Evolutionary conservation across 2,113 vertebrate genomes (phyloP).

Genomic region (Mesitornis unicolor): DNA sequence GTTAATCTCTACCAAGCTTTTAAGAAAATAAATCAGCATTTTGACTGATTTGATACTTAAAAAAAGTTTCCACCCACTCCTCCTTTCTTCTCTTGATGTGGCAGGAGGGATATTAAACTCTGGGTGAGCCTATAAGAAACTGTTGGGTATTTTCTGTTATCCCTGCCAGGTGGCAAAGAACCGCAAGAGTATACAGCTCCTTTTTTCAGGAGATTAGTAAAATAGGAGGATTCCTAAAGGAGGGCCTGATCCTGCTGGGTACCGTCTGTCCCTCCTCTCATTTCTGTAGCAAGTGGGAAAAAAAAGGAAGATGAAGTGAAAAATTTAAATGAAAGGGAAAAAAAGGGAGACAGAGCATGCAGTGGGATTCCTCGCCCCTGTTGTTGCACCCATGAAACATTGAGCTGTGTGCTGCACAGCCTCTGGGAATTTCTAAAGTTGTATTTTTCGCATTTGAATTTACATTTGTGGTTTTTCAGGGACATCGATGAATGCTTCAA

Average conservation of each 20-base stretch:
- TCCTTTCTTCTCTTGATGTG: slow-evolving; percentile 48
- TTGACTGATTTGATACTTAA: slow-evolving; percentile 53
- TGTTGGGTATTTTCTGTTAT: slow-evolving; percentile 47
- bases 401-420: neutral
- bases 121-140: slow-evolving; percentile 28
- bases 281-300: neutral
- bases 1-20: slow-evolving; percentile 65
- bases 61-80: slow-evolving; percentile 65
- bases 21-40: slow-evolving; percentile 69
- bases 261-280: neutral
- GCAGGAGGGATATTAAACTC: slow-evolving; percentile 53
- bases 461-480: neutral
- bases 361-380: neutral
- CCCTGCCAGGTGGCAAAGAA: slow-evolving; percentile 55
- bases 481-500: rapidly evolving
- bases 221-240: slow-evolving; percentile 36
- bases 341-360: neutral
- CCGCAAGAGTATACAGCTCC: neutral
- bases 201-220: slow-evolving; percentile 32
- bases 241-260: neutral
- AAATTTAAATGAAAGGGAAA: neutral
- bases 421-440: neutral
- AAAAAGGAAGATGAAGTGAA: neutral
- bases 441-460: neutral
- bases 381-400: neutral